A percentile compares a stretch with the other conserved stretches of the same genome.
These are phyloP conservation scores for Melopsittacus undulatus DNA, from an alignment of 2,797 vertebrate genomes.

Conservation along the genomic window DNA sequence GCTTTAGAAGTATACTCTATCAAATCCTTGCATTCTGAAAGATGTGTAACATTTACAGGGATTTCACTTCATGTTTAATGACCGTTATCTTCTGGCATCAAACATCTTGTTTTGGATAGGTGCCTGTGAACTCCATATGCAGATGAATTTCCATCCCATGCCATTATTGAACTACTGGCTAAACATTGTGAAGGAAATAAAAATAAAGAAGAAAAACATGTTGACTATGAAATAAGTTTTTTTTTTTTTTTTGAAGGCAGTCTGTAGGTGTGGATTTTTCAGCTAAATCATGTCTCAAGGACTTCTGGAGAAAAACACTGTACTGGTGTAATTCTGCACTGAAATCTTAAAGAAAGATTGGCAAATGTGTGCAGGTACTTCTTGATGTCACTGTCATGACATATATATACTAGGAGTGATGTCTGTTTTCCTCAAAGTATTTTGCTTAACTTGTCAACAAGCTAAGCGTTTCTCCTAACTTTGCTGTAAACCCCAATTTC, in stretches of 20 bases:
- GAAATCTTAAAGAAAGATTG: neutral
- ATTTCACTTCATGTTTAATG: neutral
- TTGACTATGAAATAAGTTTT: fast-evolving
- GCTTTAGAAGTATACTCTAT: neutral
- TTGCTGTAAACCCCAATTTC: neutral
- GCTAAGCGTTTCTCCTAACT: neutral
- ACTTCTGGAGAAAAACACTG: neutral
- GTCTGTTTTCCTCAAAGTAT: neutral
- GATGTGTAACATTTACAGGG: neutral
- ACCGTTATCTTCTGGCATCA: neutral
- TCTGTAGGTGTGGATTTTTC: neutral
- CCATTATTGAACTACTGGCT: neutral
- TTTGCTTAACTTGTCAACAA: neutral
- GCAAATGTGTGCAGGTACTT: neutral
- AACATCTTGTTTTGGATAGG: neutral
- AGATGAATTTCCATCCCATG: neutral
- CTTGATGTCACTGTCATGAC: fast-evolving
- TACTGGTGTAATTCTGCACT: neutral
- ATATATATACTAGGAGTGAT: neutral
- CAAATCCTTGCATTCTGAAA: neutral
- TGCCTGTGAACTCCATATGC: neutral
- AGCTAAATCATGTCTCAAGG: neutral
- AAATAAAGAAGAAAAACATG: neutral
- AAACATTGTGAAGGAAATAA: neutral
- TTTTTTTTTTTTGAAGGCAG: neutral